These are phyloP conservation scores for Entomobrya multifasciata DNA, from an alignment of 2,888 invertebrate genomes.

Conservation along the genomic window DNA sequence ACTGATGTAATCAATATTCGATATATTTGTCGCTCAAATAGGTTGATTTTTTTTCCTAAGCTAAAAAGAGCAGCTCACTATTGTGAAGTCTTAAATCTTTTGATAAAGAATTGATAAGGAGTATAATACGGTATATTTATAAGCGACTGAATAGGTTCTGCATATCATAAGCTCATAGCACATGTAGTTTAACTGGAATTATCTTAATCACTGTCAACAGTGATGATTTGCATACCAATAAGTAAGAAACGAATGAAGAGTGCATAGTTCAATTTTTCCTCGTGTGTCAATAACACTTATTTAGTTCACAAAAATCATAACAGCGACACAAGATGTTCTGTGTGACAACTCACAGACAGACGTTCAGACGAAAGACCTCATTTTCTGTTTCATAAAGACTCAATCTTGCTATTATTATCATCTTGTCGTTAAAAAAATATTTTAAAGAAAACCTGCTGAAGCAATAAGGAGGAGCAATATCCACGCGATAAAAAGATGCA, in stretches of 20 bases:
- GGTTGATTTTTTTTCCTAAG: neutral
- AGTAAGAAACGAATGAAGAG: slow-evolving; percentile 31
- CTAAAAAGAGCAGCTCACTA: neutral
- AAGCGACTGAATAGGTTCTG: too few species aligned
- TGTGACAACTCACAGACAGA: slow-evolving; percentile 49
- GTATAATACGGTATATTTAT: neutral
- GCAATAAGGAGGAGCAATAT: neutral
- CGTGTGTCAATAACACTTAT: slow-evolving; percentile 70
- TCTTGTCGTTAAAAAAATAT: neutral
- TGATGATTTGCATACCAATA: slow-evolving; percentile 67
- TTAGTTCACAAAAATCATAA: slow-evolving; percentile 55
- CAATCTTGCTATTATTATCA: neutral
- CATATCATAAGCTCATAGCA: neutral
- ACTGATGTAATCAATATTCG: slow-evolving; percentile 17
- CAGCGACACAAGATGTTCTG: neutral
- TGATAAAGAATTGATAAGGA: neutral
- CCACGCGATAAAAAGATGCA: neutral
- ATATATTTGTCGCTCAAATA: neutral
- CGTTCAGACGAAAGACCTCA: slow-evolving; percentile 72
- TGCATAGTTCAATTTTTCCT: slow-evolving; percentile 56
- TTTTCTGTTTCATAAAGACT: slow-evolving; percentile 34
- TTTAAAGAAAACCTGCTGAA: slow-evolving; percentile 13
- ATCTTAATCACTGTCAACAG: slow-evolving; percentile 68
- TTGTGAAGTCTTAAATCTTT: neutral
- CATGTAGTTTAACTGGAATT: slow-evolving; percentile 9